Percentiles rank a stretch among this genome's conserved stretches.
Conservation (phyloP, 1,140 invertebrate genomes). For the Epicauta chinensis region DNA sequence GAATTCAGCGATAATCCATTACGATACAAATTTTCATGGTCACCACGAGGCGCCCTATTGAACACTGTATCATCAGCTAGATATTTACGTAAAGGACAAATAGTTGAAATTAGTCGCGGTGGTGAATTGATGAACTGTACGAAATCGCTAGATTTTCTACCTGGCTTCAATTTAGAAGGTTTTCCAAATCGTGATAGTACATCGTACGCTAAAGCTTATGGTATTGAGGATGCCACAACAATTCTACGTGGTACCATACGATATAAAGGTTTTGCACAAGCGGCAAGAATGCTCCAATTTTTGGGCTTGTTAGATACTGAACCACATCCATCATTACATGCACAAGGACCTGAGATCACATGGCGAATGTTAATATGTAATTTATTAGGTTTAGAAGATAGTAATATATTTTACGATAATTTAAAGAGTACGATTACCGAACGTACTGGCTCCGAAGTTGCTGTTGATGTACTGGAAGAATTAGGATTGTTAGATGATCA, state of each 20-base stretch:
- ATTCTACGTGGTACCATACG: slow-evolving; percentile 68
- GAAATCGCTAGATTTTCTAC: slow-evolving; percentile 79
- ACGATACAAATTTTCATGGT: slow-evolving; percentile 98
- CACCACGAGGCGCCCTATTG: slow-evolving; percentile 80
- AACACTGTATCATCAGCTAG: slow-evolving; percentile 86
- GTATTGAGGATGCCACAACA: slow-evolving; percentile 77
- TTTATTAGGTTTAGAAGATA: slow-evolving; percentile 74
- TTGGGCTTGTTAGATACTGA: slow-evolving; percentile 85
- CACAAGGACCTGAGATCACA: slow-evolving; percentile 90
- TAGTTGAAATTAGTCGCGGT: slow-evolving; percentile 84
- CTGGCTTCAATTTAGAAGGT: slow-evolving; percentile 94
- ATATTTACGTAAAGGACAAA: slow-evolving; percentile 73
- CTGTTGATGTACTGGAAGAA: slow-evolving; percentile 68
- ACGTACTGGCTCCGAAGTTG: slow-evolving; percentile 62
- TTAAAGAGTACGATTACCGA: slow-evolving; percentile 75
- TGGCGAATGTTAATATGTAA: slow-evolving; percentile 90
- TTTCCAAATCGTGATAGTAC: slow-evolving; percentile 95
- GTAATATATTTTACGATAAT: slow-evolving; percentile 90
- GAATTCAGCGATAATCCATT: slow-evolving; percentile 92
- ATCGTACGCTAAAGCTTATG: slow-evolving; percentile 82
- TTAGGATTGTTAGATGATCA: slow-evolving; percentile 84
- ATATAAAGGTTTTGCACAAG: slow-evolving; percentile 76
- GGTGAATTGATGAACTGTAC: slow-evolving; percentile 80
- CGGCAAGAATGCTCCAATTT: slow-evolving; percentile 76
- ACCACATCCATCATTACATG: slow-evolving; percentile 82